These are phyloP conservation scores for Willowsia nigromaculata DNA, from an alignment of 2,888 invertebrate genomes.

Conservation along the genomic window DNA sequence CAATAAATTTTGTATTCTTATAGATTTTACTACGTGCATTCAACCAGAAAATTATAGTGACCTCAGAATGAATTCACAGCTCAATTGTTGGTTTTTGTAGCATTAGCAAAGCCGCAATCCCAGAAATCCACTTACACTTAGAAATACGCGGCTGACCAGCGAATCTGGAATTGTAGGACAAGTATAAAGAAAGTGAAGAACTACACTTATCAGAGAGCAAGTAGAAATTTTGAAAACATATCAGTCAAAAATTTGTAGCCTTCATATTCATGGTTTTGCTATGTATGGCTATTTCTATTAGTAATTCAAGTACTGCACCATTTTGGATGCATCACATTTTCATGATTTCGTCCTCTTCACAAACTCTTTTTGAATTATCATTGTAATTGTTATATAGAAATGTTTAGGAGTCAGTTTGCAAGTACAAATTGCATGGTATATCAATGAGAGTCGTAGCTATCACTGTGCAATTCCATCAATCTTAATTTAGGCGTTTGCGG, in stretches of 20 bases:
- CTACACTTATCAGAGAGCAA: neutral
- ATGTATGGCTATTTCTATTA: neutral
- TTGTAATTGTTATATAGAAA: neutral
- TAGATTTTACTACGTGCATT: neutral
- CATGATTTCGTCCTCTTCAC: neutral
- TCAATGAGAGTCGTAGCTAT: neutral
- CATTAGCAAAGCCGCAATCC: neutral
- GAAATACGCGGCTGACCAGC: neutral
- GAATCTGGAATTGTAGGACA: conserved; percentile 49
- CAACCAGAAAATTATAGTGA: neutral
- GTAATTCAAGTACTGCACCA: neutral
- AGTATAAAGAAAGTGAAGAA: conserved; percentile 23
- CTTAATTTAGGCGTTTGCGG: conserved; percentile 27
- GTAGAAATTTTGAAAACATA: conserved; percentile 33
- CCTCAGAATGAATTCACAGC: neutral
- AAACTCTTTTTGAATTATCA: neutral
- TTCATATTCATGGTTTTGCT: neutral
- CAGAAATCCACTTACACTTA: too few relatives aligned
- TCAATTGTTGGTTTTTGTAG: neutral
- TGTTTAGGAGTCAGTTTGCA: neutral
- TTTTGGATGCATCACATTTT: neutral
- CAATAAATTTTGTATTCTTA: too few relatives aligned
- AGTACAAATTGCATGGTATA: neutral
- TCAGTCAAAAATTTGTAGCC: neutral
- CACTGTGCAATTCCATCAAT: neutral